phyloP scores from a whole-genome alignment of 1,140 invertebrate species.

The Aporrectodea caliginosa region DNA sequence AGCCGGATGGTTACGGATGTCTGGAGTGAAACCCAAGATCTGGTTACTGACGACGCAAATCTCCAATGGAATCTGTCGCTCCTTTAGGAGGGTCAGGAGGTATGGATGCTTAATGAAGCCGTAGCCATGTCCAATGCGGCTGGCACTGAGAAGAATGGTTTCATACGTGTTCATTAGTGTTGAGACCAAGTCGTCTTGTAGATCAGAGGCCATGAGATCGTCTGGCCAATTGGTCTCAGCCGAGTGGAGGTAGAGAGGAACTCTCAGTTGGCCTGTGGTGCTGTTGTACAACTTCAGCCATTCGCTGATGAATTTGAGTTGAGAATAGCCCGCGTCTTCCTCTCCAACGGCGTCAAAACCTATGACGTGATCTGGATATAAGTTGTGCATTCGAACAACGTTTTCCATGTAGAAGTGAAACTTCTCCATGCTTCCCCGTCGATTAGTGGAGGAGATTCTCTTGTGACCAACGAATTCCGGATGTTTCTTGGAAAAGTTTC shows the following conservation, averaged over 20 bases:
- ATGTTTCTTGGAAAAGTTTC: conserved; percentile 20
- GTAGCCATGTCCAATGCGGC: conserved; percentile 40
- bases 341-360: conserved; percentile 42
- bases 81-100: conserved; percentile 36
- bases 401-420: conserved; percentile 22
- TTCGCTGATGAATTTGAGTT: conserved; percentile 36
- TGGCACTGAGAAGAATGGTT: conserved; percentile 36
- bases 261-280: conserved; percentile 24
- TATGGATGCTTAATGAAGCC: conserved; percentile 40
- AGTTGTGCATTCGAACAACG: conserved; percentile 3
- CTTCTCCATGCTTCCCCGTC: not conserved
- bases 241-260: conserved; percentile 36
- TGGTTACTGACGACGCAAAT: conserved; percentile 40
- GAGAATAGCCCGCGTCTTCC: conserved; percentile 41
- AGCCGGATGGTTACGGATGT: conserved; percentile 41
- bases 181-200: conserved; percentile 32
- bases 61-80: conserved; percentile 39
- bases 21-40: conserved; percentile 39
- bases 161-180: conserved; percentile 38
- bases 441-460: conserved; percentile 27
- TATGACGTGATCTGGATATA: conserved; percentile 38
- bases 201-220: conserved; percentile 35
- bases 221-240: conserved; percentile 43
- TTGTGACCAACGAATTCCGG: conserved; percentile 37
- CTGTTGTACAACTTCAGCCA: conserved; percentile 28